Evolutionary conservation across 37 sponge, comb jelly and placozoan species (phyloP), one percentile per base, ranked within the genome.

Genomic region (Chondrosia reniformis): DNA sequence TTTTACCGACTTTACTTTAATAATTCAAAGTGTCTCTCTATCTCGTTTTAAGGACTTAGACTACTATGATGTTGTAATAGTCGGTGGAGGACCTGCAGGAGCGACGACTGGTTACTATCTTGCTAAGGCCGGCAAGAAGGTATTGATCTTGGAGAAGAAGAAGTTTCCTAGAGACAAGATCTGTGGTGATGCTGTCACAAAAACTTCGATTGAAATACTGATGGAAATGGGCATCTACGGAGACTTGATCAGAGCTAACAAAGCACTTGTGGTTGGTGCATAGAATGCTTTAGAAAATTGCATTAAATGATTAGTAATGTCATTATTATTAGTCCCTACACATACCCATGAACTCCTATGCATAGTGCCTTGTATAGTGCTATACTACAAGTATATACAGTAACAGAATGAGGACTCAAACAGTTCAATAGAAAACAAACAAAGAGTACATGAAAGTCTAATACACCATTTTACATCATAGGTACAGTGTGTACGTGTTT

Each of bases 131-230:
- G 87, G 83, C 0, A 40, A 78, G 52, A 87, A 82, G 55, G 79
- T 87, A 1, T 56, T 82, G 0, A 39, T 82, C 21, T 64, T 87
- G 49, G 87, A 87, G 61, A 87, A 87, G 79, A 82, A 82, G 41
- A 55, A 45, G 42, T 87, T 87, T 43, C 87, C 87, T 6, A 77
- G 87, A 6, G 87, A 87, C 57, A 87, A 87, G 82, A 64, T 74
- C 45, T 87, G 87, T 39, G 87, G 87, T 55, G 87, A 87, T 44
- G 87, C 87, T n/a, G 40, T 87, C 21, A 69, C 72, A 33, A 87
- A 87, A 32, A 82, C 83, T 38, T 83, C 63, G 33, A 87, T 87
- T 61, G 87, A 87, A 55, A 87, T 87, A 8, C 43, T 87, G 28
- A 38, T 52, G 39, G 87, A 87, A 13, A 87, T 87, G 87, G 83